These are phyloP conservation scores for Petrolisthes cinctipes DNA, from an alignment of 2,888 invertebrate species.

Conservation along the genomic window DNA sequence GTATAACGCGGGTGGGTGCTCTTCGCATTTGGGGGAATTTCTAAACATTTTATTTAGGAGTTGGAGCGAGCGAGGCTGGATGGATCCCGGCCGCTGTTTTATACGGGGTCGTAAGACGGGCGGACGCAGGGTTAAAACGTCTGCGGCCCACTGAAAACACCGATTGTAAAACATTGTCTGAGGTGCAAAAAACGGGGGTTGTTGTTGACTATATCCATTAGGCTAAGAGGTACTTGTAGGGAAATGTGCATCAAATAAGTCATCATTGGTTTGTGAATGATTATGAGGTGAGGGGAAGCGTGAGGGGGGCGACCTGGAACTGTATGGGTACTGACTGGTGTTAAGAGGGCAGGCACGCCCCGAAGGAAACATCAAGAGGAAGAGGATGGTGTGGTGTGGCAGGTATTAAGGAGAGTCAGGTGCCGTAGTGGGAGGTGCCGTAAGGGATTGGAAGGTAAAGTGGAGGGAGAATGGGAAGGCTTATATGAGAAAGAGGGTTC, in stretches of 20 bases:
- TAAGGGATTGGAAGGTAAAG: too few species aligned
- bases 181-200: slow-evolving; percentile 55
- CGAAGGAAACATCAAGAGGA: too few species aligned
- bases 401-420: too few species aligned
- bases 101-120: slow-evolving; percentile 54
- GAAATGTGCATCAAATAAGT: slow-evolving; percentile 59
- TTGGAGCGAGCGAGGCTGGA: slow-evolving; percentile 36
- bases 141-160: slow-evolving; percentile 55
- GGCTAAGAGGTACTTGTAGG: slow-evolving; percentile 54
- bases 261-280: slow-evolving; percentile 49
- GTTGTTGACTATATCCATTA: slow-evolving; percentile 63
- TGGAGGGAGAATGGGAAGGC: too few species aligned
- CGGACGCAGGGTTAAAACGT: slow-evolving; percentile 37
- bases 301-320: background rate
- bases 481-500: too few species aligned
- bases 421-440: too few species aligned
- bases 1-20: slow-evolving; percentile 29
- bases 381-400: too few species aligned
- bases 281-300: slow-evolving; percentile 11
- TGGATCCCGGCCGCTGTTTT: slow-evolving; percentile 40
- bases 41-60: slow-evolving; percentile 43
- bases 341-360: too few species aligned
- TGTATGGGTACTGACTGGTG: background rate
- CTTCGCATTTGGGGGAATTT: slow-evolving; percentile 27
- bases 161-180: slow-evolving; percentile 61